phyloP scores from a whole-genome alignment of 2,797 vertebrate genomes.

The Telmatherina bonti region DNA sequence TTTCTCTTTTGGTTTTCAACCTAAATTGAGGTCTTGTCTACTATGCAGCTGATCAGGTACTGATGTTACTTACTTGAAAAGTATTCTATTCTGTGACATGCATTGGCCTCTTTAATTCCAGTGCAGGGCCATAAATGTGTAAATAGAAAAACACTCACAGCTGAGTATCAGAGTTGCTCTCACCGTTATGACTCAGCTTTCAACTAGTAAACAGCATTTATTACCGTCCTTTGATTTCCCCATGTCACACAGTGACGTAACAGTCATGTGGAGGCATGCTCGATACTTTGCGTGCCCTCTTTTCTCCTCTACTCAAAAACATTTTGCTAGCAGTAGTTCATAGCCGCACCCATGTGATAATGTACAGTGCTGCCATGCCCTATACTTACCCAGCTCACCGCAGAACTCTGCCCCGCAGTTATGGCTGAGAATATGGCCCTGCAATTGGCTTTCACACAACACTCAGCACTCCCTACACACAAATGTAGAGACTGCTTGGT shows the following conservation, averaged over 20 bases:
- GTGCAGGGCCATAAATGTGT: conserved; percentile 32
- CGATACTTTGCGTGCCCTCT: conserved; percentile 53
- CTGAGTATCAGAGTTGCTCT: conserved; percentile 16
- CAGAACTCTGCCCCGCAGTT: conserved; percentile 80
- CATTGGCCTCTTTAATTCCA: conserved; percentile 26
- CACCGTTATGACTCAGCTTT: conserved; percentile 14
- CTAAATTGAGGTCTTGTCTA: conserved; percentile 8
- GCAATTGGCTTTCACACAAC: conserved; percentile 61
- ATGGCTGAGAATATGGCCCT: conserved; percentile 52
- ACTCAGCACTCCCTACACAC: conserved; percentile 23
- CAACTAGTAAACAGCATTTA: conserved; percentile 49
- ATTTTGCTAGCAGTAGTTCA: conserved; percentile 53
- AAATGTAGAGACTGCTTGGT: conserved; percentile 36
- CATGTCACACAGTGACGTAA: conserved; percentile 29
- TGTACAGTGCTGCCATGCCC: conserved; percentile 68
- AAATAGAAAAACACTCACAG: conserved; percentile 25
- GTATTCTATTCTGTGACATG: conserved; percentile 24
- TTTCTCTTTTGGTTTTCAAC: conserved; percentile 11
- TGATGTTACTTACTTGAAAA: background rate
- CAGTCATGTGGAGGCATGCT: conserved; percentile 71
- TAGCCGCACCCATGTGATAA: conserved; percentile 78
- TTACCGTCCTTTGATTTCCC: conserved; percentile 23
- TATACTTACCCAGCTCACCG: conserved; percentile 80
- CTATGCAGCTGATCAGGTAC: background rate
- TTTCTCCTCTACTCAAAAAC: conserved; percentile 55